A percentile compares a stretch with the other conserved stretches of the same genome.
phyloP scores from a whole-genome alignment of 2,888 invertebrate genomes.

The Trilocha varians region DNA sequence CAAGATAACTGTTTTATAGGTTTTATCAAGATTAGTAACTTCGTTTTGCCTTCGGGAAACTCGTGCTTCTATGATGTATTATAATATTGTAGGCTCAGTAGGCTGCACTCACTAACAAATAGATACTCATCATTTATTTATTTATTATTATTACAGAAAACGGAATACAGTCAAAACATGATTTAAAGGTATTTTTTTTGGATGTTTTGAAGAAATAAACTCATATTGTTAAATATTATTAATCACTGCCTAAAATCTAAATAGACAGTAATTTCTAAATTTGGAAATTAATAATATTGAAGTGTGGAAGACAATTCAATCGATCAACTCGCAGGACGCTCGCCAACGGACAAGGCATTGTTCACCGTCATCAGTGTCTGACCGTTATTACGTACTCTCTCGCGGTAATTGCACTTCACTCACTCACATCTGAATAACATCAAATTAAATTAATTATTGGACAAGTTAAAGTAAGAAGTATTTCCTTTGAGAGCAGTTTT shows the following conservation, averaged over 20 bases:
- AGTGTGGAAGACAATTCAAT: constrained; percentile 12
- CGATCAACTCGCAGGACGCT: constrained; percentile 13
- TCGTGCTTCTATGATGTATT: no score
- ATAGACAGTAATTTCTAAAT: background rate
- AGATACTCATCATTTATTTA: no score
- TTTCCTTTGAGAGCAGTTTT: constrained; percentile 2
- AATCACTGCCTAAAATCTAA: background rate
- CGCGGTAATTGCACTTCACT: constrained; percentile 20
- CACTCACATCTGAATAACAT: constrained; percentile 13
- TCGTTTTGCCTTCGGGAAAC: no score
- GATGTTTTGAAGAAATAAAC: no score
- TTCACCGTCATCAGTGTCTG: constrained; percentile 20
- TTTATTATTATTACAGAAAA: no score
- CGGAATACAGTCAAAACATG: no score
- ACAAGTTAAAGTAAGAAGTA: background rate
- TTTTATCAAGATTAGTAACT: no score
- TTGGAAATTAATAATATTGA: constrained; percentile 10
- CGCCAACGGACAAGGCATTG: constrained; percentile 19
- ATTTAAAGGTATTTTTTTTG: no score
- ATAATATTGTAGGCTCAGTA: no score
- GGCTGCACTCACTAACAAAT: no score
- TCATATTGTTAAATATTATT: no score
- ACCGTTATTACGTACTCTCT: constrained; percentile 11
- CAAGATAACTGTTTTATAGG: no score
- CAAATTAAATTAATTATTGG: constrained; percentile 3